These are phyloP conservation scores for Temnothorax ravouxi DNA, from an alignment of 2,888 invertebrate genomes.

Conservation along the genomic window DNA sequence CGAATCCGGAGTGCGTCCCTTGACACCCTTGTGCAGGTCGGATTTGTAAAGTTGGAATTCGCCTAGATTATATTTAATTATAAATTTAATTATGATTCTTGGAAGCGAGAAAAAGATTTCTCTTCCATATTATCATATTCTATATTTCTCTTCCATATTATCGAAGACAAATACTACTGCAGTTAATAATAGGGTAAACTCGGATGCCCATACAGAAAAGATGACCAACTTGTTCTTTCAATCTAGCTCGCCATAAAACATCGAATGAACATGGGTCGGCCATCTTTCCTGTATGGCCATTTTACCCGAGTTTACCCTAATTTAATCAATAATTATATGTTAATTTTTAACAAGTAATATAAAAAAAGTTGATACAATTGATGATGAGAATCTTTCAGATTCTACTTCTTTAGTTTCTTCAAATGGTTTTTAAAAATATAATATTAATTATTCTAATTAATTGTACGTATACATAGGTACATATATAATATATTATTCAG, in stretches of 20 bases:
- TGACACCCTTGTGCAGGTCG: background rate
- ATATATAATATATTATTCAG: background rate
- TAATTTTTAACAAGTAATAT: background rate
- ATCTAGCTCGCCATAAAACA: too few species aligned
- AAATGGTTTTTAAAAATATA: background rate
- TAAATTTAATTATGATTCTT: background rate
- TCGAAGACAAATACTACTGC: too few species aligned
- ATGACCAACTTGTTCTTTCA: too few species aligned
- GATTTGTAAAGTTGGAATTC: background rate
- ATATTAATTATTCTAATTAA: background rate
- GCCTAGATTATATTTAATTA: constrained; percentile 1
- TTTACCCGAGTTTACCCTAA: background rate
- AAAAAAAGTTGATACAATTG: background rate
- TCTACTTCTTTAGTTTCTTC: background rate
- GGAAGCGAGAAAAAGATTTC: background rate
- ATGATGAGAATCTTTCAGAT: background rate
- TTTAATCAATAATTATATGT: background rate
- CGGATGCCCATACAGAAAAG: too few species aligned
- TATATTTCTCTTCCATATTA: too few species aligned
- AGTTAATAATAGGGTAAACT: too few species aligned
- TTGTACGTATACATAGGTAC: background rate
- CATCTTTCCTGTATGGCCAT: too few species aligned
- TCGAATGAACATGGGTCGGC: too few species aligned
- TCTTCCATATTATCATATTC: background rate
- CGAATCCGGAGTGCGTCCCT: background rate